A percentile compares a stretch with the other conserved stretches of the same genome.
Evolutionary conservation across 2,888 invertebrate genomes (phyloP).

Genomic region (Nebria salina): DNA sequence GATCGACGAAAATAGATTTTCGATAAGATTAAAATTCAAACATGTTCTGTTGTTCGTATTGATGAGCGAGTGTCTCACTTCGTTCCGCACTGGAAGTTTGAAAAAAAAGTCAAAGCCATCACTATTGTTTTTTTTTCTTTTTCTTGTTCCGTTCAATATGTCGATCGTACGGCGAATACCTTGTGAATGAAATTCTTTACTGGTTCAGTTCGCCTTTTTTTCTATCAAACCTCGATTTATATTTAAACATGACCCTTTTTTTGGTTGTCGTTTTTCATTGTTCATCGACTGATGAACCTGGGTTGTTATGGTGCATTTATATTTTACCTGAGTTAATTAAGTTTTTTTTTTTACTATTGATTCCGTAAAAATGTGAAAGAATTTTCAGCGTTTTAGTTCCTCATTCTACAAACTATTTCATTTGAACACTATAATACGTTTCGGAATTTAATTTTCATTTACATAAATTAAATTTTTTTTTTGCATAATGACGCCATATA

Average conservation of each 20-base stretch:
- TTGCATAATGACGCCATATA: too few relatives aligned
- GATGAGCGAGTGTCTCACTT: slow-evolving; percentile 3
- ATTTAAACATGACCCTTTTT: slow-evolving; percentile 3
- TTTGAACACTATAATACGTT: neutral
- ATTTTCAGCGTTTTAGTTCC: neutral
- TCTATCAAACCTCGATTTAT: neutral
- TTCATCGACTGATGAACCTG: slow-evolving; percentile 12
- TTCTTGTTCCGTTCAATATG: slow-evolving; percentile 17
- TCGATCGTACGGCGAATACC: slow-evolving; percentile 11
- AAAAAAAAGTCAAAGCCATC: neutral
- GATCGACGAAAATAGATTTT: neutral
- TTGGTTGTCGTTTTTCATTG: neutral
- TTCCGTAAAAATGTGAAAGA: slow-evolving; percentile 8
- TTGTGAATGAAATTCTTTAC: slow-evolving; percentile 15
- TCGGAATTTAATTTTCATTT: too few relatives aligned
- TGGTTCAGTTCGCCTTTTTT: neutral
- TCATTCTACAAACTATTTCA: neutral
- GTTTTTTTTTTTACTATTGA: neutral
- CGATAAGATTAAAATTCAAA: neutral
- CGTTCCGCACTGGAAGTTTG: slow-evolving; percentile 12
- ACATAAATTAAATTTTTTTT: too few relatives aligned
- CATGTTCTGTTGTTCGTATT: neutral
- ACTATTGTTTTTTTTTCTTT: neutral
- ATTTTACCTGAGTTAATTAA: slow-evolving; percentile 7
- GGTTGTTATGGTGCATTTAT: slow-evolving; percentile 7